Conservation (phyloP, 2,888 invertebrate species). For the Tetheella fluctuosa region DNA sequence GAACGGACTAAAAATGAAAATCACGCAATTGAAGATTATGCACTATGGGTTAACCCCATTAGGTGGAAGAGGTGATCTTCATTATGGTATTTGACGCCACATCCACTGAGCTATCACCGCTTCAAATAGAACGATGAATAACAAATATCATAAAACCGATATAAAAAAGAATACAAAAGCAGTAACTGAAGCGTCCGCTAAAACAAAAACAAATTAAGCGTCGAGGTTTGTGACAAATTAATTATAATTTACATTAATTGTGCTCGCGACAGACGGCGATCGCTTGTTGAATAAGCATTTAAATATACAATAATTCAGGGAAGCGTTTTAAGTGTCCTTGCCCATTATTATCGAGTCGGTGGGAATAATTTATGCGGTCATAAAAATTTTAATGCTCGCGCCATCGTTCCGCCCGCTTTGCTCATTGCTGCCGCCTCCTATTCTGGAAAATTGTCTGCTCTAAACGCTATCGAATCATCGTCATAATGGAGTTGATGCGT, state of each 20-base stretch:
- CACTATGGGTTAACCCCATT: too few relatives aligned
- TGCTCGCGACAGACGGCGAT: slow-evolving; percentile 16
- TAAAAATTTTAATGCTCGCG: slow-evolving; percentile 31
- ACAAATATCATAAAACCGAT: not conserved
- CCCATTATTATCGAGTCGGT: slow-evolving; percentile 35
- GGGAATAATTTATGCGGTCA: slow-evolving; percentile 34
- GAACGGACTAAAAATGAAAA: too few relatives aligned
- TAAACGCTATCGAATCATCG: slow-evolving; percentile 1
- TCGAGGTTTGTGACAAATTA: slow-evolving; percentile 5
- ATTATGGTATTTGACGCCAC: too few relatives aligned
- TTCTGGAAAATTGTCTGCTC: not conserved
- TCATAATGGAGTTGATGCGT: not conserved
- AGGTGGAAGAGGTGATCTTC: too few relatives aligned
- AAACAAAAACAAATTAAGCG: slow-evolving; percentile 7
- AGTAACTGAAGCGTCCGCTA: not conserved
- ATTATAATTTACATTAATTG: slow-evolving; percentile 10
- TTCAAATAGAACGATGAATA: too few relatives aligned
- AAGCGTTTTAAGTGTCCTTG: slow-evolving; percentile 32
- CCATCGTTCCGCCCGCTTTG: slow-evolving; percentile 7
- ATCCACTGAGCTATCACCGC: too few relatives aligned
- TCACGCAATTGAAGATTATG: too few relatives aligned
- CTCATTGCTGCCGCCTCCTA: slow-evolving; percentile 5
- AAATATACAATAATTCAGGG: slow-evolving; percentile 35
- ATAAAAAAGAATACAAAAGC: not conserved
- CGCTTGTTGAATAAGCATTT: slow-evolving; percentile 24